Conservation (phyloP, 1,140 invertebrate species). For the Harlomillsia oculata region DNA sequence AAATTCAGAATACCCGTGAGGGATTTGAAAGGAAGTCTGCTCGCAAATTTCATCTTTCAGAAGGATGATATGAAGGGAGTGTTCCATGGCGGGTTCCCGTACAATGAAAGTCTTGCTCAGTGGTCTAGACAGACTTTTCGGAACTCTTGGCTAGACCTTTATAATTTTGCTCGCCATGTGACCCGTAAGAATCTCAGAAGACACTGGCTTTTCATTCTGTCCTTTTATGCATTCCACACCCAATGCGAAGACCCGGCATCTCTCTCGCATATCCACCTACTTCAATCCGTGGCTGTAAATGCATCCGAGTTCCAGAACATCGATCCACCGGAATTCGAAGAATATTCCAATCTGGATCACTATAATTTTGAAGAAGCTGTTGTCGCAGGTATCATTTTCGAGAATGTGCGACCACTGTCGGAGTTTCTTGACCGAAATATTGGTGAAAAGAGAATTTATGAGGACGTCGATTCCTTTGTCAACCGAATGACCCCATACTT, state of each 20-base stretch:
- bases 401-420: neutral
- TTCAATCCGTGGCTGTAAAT: neutral
- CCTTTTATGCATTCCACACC: neutral
- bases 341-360: neutral
- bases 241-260: neutral
- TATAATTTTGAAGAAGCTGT: neutral
- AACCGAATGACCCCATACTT: no score
- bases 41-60: no score
- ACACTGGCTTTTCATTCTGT: neutral
- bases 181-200: neutral
- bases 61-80: constrained; percentile 14
- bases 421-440: no score
- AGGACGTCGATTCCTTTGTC: no score
- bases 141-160: neutral
- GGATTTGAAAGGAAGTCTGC: no score
- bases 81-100: neutral
- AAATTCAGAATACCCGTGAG: no score
- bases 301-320: neutral
- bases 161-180: neutral
- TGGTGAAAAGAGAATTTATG: no score
- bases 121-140: neutral
- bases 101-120: constrained; percentile 1
- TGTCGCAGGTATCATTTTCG: neutral
- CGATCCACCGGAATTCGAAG: neutral
- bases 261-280: neutral